Conservation (phyloP, 2,797 vertebrate species). For the Acanthopagrus latus region DNA sequence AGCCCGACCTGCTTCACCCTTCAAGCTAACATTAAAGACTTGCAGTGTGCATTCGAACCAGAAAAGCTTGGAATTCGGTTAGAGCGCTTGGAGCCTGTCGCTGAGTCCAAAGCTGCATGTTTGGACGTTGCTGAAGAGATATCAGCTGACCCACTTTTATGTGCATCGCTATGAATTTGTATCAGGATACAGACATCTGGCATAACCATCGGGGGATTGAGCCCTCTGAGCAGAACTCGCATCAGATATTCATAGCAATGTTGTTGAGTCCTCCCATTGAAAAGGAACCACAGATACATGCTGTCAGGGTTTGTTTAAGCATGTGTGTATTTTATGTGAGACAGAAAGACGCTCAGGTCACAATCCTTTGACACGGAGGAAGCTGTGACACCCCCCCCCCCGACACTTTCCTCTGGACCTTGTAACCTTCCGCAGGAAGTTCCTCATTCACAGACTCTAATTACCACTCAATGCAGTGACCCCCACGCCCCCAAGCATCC, state of each 20-base stretch:
- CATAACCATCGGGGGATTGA: conserved; percentile 40
- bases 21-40: conserved; percentile 5
- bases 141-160: conserved; percentile 56
- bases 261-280: conserved; percentile 6
- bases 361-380: conserved; percentile 63
- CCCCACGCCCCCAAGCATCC: conserved; percentile 35
- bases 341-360: no score
- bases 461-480: conserved; percentile 58
- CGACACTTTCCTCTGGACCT: conserved; percentile 68
- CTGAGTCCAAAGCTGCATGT: conserved; percentile 37
- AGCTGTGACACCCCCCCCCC: conserved; percentile 61
- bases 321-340: conserved; percentile 1
- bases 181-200: conserved; percentile 65
- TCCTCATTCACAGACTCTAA: conserved; percentile 61
- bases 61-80: background rate
- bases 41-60: background rate
- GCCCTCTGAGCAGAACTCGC: conserved; percentile 28
- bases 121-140: conserved; percentile 33
- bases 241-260: conserved; percentile 25
- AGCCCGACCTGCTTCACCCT: background rate
- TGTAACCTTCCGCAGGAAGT: conserved; percentile 78
- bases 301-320: conserved; percentile 4
- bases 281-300: background rate
- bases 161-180: conserved; percentile 48
- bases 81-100: background rate